Base-by-base conservation (phyloP, 2,888 invertebrate genomes). In the Cerceris rybyensis region DNA sequence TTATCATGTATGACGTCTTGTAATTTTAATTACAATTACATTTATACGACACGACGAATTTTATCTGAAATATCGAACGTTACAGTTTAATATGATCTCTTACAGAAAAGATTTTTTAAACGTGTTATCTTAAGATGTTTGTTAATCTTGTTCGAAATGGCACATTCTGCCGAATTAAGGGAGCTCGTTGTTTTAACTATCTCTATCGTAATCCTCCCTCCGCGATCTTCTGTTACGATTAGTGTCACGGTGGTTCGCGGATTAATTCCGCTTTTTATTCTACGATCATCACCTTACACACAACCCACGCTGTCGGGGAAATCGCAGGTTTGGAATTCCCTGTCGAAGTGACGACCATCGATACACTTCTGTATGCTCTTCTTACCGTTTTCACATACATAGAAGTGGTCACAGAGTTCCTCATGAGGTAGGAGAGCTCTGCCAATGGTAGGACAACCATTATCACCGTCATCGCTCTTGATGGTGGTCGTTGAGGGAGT, bases 401-500 rank as follows among this genome's bases (percentile, higher is more conserved):
- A 55, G 11, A 17, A 55, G 28, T 9, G 16, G 17, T 55, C 17
- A 7, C 55, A 55, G 11, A 11, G 8, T 11, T 1, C 17, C 17
- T 7, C 28, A 17, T 55, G 7, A 2, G 55, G 7, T 16, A 7
- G 17, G 16, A 7, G 28, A 55, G 7, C 14, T 13, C 11, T 52
- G 1, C 14, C 52, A 1, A 1, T 52, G 9, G 46, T 1, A 1
- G 46, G 46, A 46, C 46, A 46, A 1, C 6, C 46, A 6, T 11
- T 9, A 1, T 11, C 11, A 50, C 17, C 17, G 17, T 1, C 0
- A 17, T 7, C 9, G 13, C 8, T 9, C 55, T 11, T 17, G 9
- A 43, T 43, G 42, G 63, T 43, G 49, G 43, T 17, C 41, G 28
- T 41, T 11, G 61, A 28, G 46, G 54, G 16, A 74, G 39, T 49